phyloP scores from a whole-genome alignment of 2,113 vertebrate species.

The Cyanistes caeruleus region DNA sequence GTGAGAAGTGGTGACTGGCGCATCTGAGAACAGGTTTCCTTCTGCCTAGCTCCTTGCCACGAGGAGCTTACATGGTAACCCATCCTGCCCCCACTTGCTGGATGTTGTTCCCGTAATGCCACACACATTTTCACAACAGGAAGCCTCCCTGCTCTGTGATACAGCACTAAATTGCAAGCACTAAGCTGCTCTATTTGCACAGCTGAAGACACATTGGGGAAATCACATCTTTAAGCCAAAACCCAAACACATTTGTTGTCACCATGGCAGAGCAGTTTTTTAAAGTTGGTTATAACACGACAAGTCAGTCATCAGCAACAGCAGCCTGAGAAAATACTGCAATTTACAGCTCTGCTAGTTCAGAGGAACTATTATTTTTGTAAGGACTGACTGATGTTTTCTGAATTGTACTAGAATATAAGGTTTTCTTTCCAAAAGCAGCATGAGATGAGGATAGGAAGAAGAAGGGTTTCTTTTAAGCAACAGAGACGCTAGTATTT shows the following conservation, averaged over 20 bases:
- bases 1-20: neutral
- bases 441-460: neutral
- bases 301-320: conserved; percentile 8
- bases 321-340: conserved; percentile 31
- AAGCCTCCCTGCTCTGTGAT: neutral
- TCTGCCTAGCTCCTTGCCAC: neutral
- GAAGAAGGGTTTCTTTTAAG: neutral
- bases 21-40: neutral
- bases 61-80: neutral
- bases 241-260: neutral
- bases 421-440: neutral
- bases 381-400: neutral
- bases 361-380: conserved; percentile 12
- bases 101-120: neutral
- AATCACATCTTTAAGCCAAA: conserved; percentile 29
- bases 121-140: neutral
- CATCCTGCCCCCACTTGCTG: neutral
- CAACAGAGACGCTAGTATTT: neutral
- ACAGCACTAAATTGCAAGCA: neutral
- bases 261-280: conserved; percentile 6
- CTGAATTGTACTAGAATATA: neutral
- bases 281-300: neutral
- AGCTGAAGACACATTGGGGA: neutral
- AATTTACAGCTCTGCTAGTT: conserved; percentile 38
- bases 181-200: conserved; percentile 10